Conservation (phyloP, 2,888 invertebrate genomes). For the Amblyteles armatorius region DNA sequence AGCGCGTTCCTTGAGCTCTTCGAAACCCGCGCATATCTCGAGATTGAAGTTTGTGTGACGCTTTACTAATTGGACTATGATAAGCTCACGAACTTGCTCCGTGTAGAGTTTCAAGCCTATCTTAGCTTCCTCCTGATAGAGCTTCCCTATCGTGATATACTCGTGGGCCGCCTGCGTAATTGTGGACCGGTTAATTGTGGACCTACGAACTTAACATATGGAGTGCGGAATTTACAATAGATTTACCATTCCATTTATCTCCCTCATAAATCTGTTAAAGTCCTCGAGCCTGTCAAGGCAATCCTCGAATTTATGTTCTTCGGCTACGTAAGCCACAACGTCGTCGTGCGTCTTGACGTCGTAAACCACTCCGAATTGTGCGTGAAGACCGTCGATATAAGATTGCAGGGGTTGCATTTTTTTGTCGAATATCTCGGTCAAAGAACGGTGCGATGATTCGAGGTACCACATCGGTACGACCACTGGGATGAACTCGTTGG, state of each 20-base stretch:
- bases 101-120: constrained; percentile 87
- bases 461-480: constrained; percentile 77
- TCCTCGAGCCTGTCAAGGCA: constrained; percentile 76
- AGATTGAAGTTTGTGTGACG: constrained; percentile 89
- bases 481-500: constrained; percentile 72
- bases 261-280: constrained; percentile 74
- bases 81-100: constrained; percentile 85
- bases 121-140: constrained; percentile 88
- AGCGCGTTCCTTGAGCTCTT: constrained; percentile 89
- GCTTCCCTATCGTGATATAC: constrained; percentile 88
- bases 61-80: constrained; percentile 88
- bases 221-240: not conserved
- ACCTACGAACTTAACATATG: not conserved
- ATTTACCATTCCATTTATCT: constrained; percentile 79
- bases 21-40: constrained; percentile 90
- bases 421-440: constrained; percentile 85
- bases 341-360: constrained; percentile 85
- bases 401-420: constrained; percentile 87
- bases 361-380: constrained; percentile 87
- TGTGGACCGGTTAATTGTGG: not conserved
- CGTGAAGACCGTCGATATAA: constrained; percentile 86
- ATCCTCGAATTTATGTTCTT: constrained; percentile 84
- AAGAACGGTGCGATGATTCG: constrained; percentile 85
- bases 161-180: constrained; percentile 86
- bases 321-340: constrained; percentile 85